Conservation (phyloP, 2,113 vertebrate species). For the Uria aalge region DNA sequence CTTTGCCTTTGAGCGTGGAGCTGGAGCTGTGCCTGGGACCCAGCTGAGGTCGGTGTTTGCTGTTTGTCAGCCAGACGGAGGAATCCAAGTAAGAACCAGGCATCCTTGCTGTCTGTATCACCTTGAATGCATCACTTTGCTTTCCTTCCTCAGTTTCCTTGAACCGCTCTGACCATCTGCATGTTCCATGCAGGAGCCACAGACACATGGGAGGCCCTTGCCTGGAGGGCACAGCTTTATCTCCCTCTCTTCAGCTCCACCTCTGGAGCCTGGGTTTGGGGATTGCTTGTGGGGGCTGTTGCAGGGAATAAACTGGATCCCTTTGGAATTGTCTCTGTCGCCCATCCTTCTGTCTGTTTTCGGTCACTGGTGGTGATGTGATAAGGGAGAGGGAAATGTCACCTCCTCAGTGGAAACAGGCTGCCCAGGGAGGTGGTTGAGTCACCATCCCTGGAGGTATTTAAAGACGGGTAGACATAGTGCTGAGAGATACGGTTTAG, state of each 20-base stretch:
- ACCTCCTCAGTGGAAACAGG: neutral
- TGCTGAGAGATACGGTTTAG: too few relatives aligned
- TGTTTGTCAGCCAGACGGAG: rapidly evolving
- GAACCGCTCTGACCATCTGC: neutral
- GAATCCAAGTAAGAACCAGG: rapidly evolving
- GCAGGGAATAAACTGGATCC: neutral
- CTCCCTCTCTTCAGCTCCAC: rapidly evolving
- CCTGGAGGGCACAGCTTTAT: neutral
- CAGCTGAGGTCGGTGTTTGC: rapidly evolving
- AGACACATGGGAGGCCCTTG: rapidly evolving
- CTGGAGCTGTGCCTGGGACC: neutral
- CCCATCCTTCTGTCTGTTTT: rapidly evolving
- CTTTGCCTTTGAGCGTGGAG: neutral
- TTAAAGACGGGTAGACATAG: too few relatives aligned
- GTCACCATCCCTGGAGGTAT: too few relatives aligned
- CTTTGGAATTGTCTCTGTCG: neutral
- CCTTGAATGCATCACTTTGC: rapidly evolving
- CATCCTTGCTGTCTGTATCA: rapidly evolving
- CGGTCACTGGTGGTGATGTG: rapidly evolving
- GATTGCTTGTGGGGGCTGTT: neutral
- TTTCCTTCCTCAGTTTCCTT: neutral
- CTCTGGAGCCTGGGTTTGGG: rapidly evolving
- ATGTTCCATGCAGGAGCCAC: neutral
- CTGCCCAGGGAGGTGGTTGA: too few relatives aligned
- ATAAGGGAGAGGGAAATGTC: neutral